Conservation (phyloP, 2,888 invertebrate species). For the Sarcophaga carnaria region DNA sequence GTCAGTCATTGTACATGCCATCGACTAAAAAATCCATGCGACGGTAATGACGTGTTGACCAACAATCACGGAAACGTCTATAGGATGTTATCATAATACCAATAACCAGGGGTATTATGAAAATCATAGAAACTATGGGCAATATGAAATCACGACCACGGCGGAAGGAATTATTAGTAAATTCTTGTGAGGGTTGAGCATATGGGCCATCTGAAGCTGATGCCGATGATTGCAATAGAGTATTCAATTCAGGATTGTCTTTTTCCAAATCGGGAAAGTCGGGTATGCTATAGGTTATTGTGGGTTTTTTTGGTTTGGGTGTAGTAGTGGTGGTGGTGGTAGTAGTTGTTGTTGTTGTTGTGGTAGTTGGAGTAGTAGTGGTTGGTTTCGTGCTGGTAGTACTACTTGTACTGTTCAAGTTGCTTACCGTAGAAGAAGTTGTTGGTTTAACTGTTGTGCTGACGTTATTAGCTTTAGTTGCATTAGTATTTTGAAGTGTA, state of each 20-base stretch:
- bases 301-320: constrained; percentile 83
- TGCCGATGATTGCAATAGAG: constrained; percentile 47
- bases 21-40: constrained; percentile 94
- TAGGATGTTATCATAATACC: constrained; percentile 87
- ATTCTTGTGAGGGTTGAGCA: constrained; percentile 77
- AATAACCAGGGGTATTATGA: constrained; percentile 86
- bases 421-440: not conserved
- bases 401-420: not conserved
- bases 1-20: constrained; percentile 93
- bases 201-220: constrained; percentile 72
- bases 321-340: constrained; percentile 77
- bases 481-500: not conserved
- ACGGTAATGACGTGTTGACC: constrained; percentile 92
- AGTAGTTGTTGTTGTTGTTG: constrained; percentile 73
- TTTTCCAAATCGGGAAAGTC: constrained; percentile 77
- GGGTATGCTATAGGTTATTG: constrained; percentile 82
- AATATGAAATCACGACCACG: constrained; percentile 86
- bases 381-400: constrained; percentile 24
- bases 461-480: not conserved
- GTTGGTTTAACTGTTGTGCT: not conserved
- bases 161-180: constrained; percentile 72
- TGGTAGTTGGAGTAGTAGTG: constrained; percentile 68
- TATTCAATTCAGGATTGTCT: constrained; percentile 54
- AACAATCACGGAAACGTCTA: constrained; percentile 90
- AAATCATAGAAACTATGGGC: constrained; percentile 88